Percentiles rank a stretch among this genome's conserved stretches.
Conservation (phyloP, 2,113 vertebrate genomes). For the Cryptotis parvus region DNA sequence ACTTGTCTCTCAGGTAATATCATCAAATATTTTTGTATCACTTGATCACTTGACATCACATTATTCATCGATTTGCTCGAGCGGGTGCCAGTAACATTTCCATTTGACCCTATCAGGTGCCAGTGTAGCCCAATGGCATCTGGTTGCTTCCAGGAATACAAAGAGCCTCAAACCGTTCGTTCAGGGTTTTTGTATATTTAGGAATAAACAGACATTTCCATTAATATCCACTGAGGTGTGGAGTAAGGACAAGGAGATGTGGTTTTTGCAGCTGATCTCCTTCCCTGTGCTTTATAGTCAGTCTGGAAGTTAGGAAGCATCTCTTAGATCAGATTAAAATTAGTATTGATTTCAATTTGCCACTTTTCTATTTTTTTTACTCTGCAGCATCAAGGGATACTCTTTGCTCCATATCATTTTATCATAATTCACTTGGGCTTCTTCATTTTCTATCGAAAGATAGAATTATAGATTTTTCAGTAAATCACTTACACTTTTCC, state of each 20-base stretch:
- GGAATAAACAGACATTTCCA: not conserved
- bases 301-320: slow-evolving; percentile 66
- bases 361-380: slow-evolving; percentile 50
- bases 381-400: not conserved
- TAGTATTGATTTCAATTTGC: slow-evolving; percentile 74
- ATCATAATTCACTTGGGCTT: slow-evolving; percentile 10
- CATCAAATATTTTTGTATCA: not conserved
- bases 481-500: slow-evolving; percentile 64
- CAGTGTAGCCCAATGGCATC: too few relatives aligned
- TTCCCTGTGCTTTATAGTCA: slow-evolving; percentile 66
- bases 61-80: too few relatives aligned
- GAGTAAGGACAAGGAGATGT: not conserved
- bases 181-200: not conserved
- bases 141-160: too few relatives aligned
- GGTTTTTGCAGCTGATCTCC: slow-evolving; percentile 48
- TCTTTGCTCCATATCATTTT: slow-evolving; percentile 32
- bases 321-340: slow-evolving; percentile 72
- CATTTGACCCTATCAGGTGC: too few relatives aligned
- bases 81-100: too few relatives aligned
- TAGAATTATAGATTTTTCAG: slow-evolving; percentile 17
- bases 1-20: not conserved
- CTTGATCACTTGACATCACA: too few relatives aligned
- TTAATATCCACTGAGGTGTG: not conserved
- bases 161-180: too few relatives aligned
- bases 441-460: slow-evolving; percentile 29